Evolutionary conservation across 2,888 invertebrate species (phyloP).

Genomic region (Epinotia demarniana): DNA sequence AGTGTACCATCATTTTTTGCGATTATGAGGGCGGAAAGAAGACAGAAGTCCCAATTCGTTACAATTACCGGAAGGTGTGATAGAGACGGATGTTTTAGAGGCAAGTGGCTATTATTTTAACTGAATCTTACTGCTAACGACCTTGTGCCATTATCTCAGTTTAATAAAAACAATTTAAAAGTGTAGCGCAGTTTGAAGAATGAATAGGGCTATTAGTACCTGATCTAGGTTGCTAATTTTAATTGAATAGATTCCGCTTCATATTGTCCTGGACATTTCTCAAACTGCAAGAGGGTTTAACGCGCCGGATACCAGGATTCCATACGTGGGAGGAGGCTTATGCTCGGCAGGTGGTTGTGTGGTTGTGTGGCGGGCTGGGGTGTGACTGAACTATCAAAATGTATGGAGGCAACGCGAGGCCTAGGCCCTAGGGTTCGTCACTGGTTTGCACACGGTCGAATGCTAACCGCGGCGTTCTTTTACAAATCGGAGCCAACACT

Average conservation of each 20-base stretch:
- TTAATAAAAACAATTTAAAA: slow-evolving; percentile 31
- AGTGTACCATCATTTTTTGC: slow-evolving; percentile 34
- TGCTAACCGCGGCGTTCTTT: no score
- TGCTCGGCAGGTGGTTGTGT: no score
- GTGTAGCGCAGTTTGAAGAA: slow-evolving; percentile 15
- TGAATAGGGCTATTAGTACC: slow-evolving; percentile 31
- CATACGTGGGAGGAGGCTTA: no score
- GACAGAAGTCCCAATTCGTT: slow-evolving; percentile 32
- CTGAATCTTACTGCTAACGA: slow-evolving; percentile 34
- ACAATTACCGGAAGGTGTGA: slow-evolving; percentile 35
- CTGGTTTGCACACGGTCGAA: no score
- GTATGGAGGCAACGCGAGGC: no score
- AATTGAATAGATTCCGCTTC: background rate
- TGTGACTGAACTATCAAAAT: no score
- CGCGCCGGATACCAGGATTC: background rate
- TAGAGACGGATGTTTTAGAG: slow-evolving; percentile 20
- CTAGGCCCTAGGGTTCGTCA: no score
- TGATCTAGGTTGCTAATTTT: background rate
- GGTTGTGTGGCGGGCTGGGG: no score
- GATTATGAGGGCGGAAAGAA: slow-evolving; percentile 38
- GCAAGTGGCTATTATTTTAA: slow-evolving; percentile 31
- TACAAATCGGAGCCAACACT: no score
- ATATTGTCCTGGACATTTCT: background rate
- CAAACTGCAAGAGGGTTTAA: background rate
- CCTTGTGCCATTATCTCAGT: slow-evolving; percentile 40